These are phyloP conservation scores for Spilarctia lutea DNA, from an alignment of 2,888 invertebrate species.

Conservation along the genomic window DNA sequence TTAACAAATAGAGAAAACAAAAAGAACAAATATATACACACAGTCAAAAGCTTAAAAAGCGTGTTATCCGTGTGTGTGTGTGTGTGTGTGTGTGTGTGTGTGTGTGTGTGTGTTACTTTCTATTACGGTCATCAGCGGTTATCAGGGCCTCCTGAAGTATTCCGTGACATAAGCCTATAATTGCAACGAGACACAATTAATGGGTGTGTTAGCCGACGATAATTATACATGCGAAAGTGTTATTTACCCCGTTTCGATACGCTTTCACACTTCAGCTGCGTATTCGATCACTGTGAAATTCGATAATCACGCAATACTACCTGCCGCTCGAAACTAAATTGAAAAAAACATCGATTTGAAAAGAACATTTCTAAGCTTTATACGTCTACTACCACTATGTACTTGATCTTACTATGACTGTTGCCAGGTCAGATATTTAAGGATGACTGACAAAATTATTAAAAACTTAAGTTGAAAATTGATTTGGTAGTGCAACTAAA, in stretches of 20 bases:
- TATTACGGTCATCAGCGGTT: not conserved
- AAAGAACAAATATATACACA: too few relatives aligned
- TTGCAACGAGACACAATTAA: not conserved
- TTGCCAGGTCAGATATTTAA: not conserved
- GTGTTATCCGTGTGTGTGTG: too few relatives aligned
- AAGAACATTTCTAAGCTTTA: not conserved
- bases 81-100: too few relatives aligned
- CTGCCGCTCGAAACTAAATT: not conserved
- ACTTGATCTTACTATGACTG: not conserved
- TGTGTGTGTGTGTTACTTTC: too few relatives aligned
- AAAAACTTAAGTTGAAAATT: not conserved
- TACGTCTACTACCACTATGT: not conserved
- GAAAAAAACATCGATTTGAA: not conserved
- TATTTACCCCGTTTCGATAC: conserved; percentile 11
- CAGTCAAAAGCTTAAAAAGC: not conserved
- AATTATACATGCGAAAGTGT: conserved; percentile 10
- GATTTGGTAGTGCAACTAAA: not conserved
- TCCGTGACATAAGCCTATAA: not conserved
- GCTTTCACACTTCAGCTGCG: conserved; percentile 16
- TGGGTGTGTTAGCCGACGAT: not conserved
- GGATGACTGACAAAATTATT: too few relatives aligned
- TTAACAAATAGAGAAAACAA: too few relatives aligned
- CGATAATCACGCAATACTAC: not conserved
- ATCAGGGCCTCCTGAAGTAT: not conserved
- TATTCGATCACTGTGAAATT: conserved; percentile 14